These are phyloP conservation scores for Dallia pectoralis DNA, from an alignment of 2,797 vertebrate genomes.

Conservation along the genomic window DNA sequence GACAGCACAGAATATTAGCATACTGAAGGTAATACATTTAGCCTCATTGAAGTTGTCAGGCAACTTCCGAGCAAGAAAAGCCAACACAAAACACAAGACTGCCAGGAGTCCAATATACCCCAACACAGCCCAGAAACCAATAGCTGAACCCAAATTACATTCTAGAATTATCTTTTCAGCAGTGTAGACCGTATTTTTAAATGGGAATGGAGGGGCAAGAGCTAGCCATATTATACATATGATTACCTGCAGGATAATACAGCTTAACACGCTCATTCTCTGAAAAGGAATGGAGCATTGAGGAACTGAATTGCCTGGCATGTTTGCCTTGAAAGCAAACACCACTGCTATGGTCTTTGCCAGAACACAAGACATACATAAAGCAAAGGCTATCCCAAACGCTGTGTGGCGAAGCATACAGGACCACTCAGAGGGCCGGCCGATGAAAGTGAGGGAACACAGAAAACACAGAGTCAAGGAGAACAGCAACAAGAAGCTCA, in stretches of 20 bases:
- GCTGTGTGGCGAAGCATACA: conserved; percentile 59
- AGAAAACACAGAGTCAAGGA: conserved; percentile 62
- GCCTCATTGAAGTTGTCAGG: conserved; percentile 76
- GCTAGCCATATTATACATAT: conserved; percentile 73
- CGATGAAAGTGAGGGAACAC: conserved; percentile 61
- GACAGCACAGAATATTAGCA: conserved; percentile 76
- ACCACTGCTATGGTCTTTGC: conserved; percentile 62
- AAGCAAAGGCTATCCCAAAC: conserved; percentile 62
- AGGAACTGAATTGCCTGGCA: conserved; percentile 54
- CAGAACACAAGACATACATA: conserved; percentile 64
- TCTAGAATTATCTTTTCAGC: conserved; percentile 72
- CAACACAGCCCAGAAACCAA: conserved; percentile 73
- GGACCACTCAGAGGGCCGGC: conserved; percentile 58
- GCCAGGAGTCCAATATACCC: conserved; percentile 73
- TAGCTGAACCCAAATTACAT: conserved; percentile 67
- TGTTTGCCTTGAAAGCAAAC: conserved; percentile 61
- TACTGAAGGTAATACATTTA: conserved; percentile 76
- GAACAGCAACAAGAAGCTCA: conserved; percentile 57
- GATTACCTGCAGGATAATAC: conserved; percentile 69
- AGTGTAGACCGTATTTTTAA: conserved; percentile 62
- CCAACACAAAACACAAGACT: conserved; percentile 68
- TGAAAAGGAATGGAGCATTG: conserved; percentile 74
- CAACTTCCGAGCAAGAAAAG: conserved; percentile 71
- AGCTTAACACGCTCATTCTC: conserved; percentile 66
- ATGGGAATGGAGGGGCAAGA: conserved; percentile 67